Percentiles rank a stretch among this genome's conserved stretches.
Evolutionary conservation across 2,888 invertebrate species (phyloP).

Genomic region (Dynastes maya): DNA sequence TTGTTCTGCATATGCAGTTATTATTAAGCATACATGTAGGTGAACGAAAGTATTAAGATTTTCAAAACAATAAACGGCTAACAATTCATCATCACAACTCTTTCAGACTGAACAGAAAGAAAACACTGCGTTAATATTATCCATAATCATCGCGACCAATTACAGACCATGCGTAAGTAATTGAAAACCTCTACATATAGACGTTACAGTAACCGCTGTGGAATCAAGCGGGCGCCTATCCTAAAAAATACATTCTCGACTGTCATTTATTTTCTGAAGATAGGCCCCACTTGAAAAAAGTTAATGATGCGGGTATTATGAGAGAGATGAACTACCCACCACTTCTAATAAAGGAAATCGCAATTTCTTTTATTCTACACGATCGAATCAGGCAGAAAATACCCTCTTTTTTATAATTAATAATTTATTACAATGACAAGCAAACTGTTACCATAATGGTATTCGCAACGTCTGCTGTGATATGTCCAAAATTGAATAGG

Average conservation of each 20-base stretch:
- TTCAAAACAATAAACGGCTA: neutral
- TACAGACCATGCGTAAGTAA: conserved; percentile 27
- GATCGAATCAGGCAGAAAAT: conserved; percentile 7
- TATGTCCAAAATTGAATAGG: no score
- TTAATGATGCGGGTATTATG: conserved; percentile 43
- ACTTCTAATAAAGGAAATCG: conserved; percentile 34
- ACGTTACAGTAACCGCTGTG: neutral
- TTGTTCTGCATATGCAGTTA: neutral
- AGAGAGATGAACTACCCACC: conserved; percentile 5
- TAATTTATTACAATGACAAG: conserved; percentile 44
- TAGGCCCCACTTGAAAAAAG: conserved; percentile 11
- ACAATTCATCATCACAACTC: neutral
- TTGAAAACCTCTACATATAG: conserved; percentile 3
- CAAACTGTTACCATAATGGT: conserved; percentile 23
- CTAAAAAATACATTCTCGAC: conserved; percentile 16
- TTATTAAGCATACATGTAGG: neutral
- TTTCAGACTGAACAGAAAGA: neutral
- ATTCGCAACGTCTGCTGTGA: conserved; percentile 8
- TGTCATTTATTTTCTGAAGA: conserved; percentile 34
- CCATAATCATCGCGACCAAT: conserved; percentile 31
- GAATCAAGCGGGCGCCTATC: conserved; percentile 15
- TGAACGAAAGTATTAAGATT: neutral
- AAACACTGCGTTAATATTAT: neutral
- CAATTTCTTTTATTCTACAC: conserved; percentile 19
- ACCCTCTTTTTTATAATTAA: conserved; percentile 10